These are phyloP conservation scores for Oryzaephilus surinamensis DNA, from an alignment of 1,140 invertebrate genomes.

Conservation along the genomic window DNA sequence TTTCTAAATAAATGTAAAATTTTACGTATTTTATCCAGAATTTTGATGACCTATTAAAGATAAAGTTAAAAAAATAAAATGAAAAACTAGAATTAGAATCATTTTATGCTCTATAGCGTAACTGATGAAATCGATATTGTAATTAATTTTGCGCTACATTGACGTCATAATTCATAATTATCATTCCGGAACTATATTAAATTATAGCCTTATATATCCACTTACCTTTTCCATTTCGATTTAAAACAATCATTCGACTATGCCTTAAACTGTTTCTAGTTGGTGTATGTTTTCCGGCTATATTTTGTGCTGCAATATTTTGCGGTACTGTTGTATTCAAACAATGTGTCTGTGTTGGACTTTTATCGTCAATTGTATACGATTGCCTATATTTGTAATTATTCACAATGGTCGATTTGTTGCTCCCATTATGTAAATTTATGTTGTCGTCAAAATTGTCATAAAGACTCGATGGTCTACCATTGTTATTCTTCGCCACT, in stretches of 20 bases:
- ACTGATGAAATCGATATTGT: not conserved
- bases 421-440: not conserved
- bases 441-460: conserved; percentile 8
- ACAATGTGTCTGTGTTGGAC: conserved; percentile 24
- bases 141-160: too few species aligned
- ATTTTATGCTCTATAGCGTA: not conserved
- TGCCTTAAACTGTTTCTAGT: conserved; percentile 60
- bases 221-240: conserved; percentile 29
- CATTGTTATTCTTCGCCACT: too few species aligned
- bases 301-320: conserved; percentile 50
- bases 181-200: not conserved
- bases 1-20: too few species aligned
- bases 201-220: conserved; percentile 7
- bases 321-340: conserved; percentile 58
- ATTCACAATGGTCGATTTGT: not conserved
- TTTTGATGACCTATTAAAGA: too few species aligned
- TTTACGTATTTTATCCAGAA: too few species aligned
- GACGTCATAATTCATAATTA: not conserved
- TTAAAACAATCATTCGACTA: conserved; percentile 59
- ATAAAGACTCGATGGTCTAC: conserved; percentile 10
- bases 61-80: too few species aligned
- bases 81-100: too few species aligned
- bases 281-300: conserved; percentile 53
- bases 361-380: conserved; percentile 3
- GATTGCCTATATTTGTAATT: not conserved